A percentile compares a stretch with the other conserved stretches of the same genome.
Conservation (phyloP, 2,888 invertebrate species). For the Euzetes globulus region DNA sequence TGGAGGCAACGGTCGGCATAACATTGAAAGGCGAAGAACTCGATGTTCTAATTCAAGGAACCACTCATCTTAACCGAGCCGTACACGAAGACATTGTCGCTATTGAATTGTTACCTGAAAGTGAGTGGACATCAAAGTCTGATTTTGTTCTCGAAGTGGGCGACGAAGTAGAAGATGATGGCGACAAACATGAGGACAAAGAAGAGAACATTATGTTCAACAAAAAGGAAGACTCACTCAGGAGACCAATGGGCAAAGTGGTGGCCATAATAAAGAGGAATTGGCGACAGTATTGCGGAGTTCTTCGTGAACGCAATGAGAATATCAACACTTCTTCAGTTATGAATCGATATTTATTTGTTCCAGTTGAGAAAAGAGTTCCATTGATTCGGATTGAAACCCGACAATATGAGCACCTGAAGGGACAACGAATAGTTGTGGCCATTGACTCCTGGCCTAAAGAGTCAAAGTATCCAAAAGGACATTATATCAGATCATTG, state of each 20-base stretch:
- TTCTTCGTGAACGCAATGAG: constrained; percentile 58
- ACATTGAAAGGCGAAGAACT: constrained; percentile 67
- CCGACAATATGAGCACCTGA: constrained; percentile 69
- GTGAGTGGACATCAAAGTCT: constrained; percentile 83
- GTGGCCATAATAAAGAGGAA: constrained; percentile 94
- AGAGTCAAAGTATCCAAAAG: constrained; percentile 78
- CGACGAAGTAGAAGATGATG: constrained; percentile 49
- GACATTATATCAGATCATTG: constrained; percentile 88
- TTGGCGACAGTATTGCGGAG: constrained; percentile 97
- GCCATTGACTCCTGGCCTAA: constrained; percentile 95
- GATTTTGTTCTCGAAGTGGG: constrained; percentile 53
- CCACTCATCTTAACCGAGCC: constrained; percentile 77
- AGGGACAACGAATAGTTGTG: constrained; percentile 80
- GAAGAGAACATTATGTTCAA: constrained; percentile 19
- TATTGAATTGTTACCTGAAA: constrained; percentile 74
- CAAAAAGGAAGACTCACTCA: not conserved
- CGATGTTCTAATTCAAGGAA: constrained; percentile 68
- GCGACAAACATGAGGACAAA: constrained; percentile 40
- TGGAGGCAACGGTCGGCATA: constrained; percentile 70
- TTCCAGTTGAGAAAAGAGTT: constrained; percentile 86
- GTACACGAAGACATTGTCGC: constrained; percentile 92
- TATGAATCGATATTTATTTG: constrained; percentile 57
- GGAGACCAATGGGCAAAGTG: constrained; percentile 47
- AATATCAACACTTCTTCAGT: not conserved
- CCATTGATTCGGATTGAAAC: constrained; percentile 95